These are phyloP conservation scores for Siniperca knerii DNA, from an alignment of 2,113 vertebrate species.

Conservation along the genomic window DNA sequence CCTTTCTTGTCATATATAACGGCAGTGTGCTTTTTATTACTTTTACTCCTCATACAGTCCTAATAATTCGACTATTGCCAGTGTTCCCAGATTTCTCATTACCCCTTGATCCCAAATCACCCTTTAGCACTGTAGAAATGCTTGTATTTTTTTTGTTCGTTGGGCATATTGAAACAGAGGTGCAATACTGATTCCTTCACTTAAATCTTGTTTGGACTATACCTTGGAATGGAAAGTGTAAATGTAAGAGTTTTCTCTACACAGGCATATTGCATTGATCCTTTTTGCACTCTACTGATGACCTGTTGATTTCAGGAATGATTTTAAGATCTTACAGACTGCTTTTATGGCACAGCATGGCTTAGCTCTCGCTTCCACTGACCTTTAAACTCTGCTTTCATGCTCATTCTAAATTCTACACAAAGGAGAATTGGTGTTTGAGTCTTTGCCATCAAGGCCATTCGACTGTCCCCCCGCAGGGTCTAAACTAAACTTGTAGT, in stretches of 20 bases:
- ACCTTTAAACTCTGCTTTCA: conserved; percentile 30
- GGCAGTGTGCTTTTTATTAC: conserved; percentile 7
- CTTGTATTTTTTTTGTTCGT: not conserved
- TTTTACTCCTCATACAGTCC: not conserved
- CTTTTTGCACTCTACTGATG: not conserved
- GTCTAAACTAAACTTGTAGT: not conserved
- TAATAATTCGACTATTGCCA: conserved; percentile 16
- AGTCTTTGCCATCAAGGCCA: not conserved
- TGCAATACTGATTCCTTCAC: not conserved
- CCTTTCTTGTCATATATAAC: not conserved
- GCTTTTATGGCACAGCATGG: not conserved
- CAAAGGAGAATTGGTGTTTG: not conserved
- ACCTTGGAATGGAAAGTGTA: not conserved
- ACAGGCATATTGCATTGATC: not conserved
- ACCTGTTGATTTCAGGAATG: not conserved
- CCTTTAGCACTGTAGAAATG: not conserved
- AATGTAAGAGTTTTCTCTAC: not conserved
- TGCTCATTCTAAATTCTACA: not conserved
- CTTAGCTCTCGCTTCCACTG: not conserved
- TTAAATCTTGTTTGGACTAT: not conserved
- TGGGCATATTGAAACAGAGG: not conserved
- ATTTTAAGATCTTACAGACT: not conserved
- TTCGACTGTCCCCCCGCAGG: not conserved
- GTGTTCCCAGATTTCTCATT: not conserved
- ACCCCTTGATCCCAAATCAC: not conserved